A percentile compares a stretch with the other conserved stretches of the same genome.
These are phyloP conservation scores for Peromyscus polionotus DNA, from an alignment of 2,113 vertebrate species.

Conservation along the genomic window DNA sequence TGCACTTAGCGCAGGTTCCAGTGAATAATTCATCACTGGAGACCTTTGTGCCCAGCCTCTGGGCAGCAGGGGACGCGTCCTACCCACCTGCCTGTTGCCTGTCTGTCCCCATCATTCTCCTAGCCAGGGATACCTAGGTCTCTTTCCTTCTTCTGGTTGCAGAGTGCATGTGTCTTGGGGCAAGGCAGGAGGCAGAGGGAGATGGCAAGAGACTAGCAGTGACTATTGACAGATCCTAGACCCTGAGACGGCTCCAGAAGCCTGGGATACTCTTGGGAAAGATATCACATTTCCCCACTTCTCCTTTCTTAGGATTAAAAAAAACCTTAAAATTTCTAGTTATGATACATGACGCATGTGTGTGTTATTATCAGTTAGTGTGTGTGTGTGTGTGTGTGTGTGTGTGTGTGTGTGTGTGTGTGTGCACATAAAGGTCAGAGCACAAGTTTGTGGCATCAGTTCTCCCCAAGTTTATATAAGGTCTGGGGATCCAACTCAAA, in stretches of 20 bases:
- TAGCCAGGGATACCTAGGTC: background rate
- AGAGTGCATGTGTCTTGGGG: constrained; percentile 10
- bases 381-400: background rate
- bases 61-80: constrained; percentile 87
- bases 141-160: constrained; percentile 34
- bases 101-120: background rate
- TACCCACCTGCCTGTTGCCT: constrained; percentile 83
- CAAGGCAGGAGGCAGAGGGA: background rate
- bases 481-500: background rate
- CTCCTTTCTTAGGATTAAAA: background rate
- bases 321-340: no score
- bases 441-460: background rate
- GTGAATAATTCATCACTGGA: constrained; percentile 94
- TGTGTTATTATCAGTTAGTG: background rate
- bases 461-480: no score
- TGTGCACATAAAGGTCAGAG: background rate
- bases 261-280: background rate
- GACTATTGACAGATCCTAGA: background rate
- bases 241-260: background rate
- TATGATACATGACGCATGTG: background rate
- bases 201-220: background rate
- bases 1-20: constrained; percentile 90
- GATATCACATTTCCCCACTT: background rate
- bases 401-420: background rate
- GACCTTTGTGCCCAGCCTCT: constrained; percentile 84